Percentiles rank a stretch among this genome's conserved stretches.
Conservation (phyloP, 2,113 vertebrate species). For the Percina caprodes region DNA sequence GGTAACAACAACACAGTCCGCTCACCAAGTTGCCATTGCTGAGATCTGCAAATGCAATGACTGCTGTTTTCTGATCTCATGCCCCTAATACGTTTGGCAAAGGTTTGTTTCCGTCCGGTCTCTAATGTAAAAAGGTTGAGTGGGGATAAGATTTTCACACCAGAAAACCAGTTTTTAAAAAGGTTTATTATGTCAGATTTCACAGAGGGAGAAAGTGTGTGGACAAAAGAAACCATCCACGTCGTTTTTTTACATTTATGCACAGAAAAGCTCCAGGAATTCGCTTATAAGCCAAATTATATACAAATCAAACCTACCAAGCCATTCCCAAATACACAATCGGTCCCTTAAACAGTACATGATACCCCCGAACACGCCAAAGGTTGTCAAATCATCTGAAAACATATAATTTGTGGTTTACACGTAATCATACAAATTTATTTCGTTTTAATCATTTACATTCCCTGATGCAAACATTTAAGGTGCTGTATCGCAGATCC, state of each 20-base stretch:
- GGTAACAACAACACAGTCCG: no score
- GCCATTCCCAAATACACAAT: slow-evolving; percentile 22
- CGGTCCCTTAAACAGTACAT: slow-evolving; percentile 1
- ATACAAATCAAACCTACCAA: slow-evolving; percentile 49
- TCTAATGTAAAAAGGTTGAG: background rate
- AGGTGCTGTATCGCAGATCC: slow-evolving; percentile 21
- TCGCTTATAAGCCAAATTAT: slow-evolving; percentile 40
- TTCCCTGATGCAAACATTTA: slow-evolving; percentile 27
- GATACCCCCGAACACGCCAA: background rate
- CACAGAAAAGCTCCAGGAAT: slow-evolving; percentile 9
- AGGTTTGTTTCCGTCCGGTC: no score
- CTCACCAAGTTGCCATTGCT: no score
- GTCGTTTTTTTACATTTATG: background rate
- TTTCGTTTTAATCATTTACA: background rate
- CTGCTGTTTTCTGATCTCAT: no score
- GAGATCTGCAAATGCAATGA: no score
- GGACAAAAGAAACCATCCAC: slow-evolving; percentile 16
- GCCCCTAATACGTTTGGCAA: no score
- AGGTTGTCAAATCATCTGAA: background rate
- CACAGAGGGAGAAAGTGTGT: slow-evolving; percentile 12
- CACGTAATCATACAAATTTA: background rate
- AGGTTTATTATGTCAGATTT: slow-evolving; percentile 18
- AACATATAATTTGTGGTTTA: background rate
- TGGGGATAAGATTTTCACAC: background rate
- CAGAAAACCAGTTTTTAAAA: background rate